These are phyloP conservation scores for Congeria kusceri DNA, from an alignment of 2,888 invertebrate genomes.

Conservation along the genomic window DNA sequence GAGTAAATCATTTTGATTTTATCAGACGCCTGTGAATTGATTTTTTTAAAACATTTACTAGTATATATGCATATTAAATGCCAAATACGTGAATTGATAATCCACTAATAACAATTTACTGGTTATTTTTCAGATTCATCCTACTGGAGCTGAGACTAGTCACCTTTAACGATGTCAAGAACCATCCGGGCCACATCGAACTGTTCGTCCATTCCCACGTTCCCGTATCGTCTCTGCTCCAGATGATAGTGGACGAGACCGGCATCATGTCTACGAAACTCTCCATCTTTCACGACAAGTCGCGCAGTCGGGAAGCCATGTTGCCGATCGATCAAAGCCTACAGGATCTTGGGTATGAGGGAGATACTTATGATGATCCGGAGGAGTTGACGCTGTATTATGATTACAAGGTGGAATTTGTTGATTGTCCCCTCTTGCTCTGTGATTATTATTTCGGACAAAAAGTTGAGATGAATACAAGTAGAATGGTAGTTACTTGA, in stretches of 20 bases:
- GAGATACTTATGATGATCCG: slow-evolving; percentile 76
- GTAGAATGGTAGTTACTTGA: slow-evolving; percentile 15
- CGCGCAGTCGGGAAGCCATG: slow-evolving; percentile 74
- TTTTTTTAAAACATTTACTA: no score
- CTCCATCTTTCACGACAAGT: slow-evolving; percentile 80
- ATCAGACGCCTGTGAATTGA: no score
- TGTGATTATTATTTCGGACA: slow-evolving; percentile 84
- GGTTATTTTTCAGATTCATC: slow-evolving; percentile 74
- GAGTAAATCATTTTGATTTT: no score
- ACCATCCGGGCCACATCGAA: slow-evolving; percentile 80
- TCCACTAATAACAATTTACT: no score
- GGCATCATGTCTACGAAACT: slow-evolving; percentile 78
- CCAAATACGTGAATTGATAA: no score
- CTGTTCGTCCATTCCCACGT: slow-evolving; percentile 80
- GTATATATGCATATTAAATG: no score
- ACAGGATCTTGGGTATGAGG: slow-evolving; percentile 79
- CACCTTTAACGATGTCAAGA: slow-evolving; percentile 80
- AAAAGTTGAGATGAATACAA: slow-evolving; percentile 57
- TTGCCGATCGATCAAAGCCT: slow-evolving; percentile 75
- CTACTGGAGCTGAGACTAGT: slow-evolving; percentile 76
- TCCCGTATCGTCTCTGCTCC: slow-evolving; percentile 77
- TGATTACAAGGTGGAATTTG: slow-evolving; percentile 83
- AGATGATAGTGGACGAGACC: slow-evolving; percentile 77
- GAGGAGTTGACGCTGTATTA: slow-evolving; percentile 80
- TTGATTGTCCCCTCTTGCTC: slow-evolving; percentile 81